A percentile compares a stretch with the other conserved stretches of the same genome.
Evolutionary conservation across 2,113 vertebrate genomes (phyloP).

Genomic region (Galbula dea): DNA sequence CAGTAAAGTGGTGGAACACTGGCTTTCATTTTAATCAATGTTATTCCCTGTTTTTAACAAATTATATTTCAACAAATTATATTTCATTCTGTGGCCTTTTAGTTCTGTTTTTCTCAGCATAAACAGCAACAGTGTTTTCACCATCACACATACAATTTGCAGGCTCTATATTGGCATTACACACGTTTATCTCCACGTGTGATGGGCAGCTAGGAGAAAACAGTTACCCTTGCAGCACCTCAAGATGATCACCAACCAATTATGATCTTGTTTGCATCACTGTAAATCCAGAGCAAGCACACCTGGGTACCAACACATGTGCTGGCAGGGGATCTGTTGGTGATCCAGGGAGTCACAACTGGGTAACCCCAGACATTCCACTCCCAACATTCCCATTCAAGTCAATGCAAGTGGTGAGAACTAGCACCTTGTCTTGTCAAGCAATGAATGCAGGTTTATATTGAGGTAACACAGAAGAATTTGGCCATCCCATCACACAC

Average conservation of each 20-base stretch:
- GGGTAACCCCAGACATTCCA: accelerated
- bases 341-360: background rate
- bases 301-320: background rate
- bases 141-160: background rate
- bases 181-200: background rate
- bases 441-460: background rate
- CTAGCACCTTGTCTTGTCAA: background rate
- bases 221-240: background rate
- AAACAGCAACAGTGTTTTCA: conserved; percentile 28
- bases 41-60: conserved; percentile 63
- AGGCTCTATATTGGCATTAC: background rate
- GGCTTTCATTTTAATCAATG: conserved; percentile 62
- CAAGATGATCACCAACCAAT: background rate
- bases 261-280: background rate
- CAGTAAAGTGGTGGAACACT: conserved; percentile 37
- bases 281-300: background rate
- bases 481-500: background rate
- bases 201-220: background rate
- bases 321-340: background rate
- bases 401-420: accelerated
- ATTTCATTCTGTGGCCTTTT: conserved; percentile 49
- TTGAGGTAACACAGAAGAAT: background rate
- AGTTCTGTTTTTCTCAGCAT: conserved; percentile 3
- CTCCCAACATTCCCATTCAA: background rate
- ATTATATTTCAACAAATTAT: too few species aligned